Conservation (phyloP, 2,113 vertebrate species). For the Chroicocephalus ridibundus region DNA sequence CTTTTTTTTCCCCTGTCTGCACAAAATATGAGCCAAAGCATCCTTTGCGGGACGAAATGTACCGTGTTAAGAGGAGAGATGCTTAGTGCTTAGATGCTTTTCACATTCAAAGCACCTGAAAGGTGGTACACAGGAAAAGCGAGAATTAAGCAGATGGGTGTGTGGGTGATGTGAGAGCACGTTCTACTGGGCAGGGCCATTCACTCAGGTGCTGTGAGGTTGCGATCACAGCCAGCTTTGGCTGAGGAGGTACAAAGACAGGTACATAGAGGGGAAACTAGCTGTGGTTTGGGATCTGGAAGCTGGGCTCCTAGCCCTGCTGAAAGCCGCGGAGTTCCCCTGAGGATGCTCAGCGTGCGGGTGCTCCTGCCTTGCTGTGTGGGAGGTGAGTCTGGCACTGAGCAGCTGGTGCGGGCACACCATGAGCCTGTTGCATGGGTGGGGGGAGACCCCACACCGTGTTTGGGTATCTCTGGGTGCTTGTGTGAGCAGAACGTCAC, state of each 20-base stretch:
- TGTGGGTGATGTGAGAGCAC: background rate
- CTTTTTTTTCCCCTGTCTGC: background rate
- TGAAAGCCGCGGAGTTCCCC: background rate
- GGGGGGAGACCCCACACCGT: background rate
- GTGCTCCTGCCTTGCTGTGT: background rate
- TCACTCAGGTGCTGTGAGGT: background rate
- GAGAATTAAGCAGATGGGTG: background rate
- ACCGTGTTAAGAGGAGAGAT: background rate
- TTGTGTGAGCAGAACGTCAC: background rate
- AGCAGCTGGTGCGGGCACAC: background rate
- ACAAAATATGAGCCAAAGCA: background rate
- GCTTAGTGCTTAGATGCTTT: background rate
- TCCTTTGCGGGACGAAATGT: background rate
- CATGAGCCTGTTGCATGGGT: accelerated
- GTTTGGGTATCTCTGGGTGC: background rate
- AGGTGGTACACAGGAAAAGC: background rate
- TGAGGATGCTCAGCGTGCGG: background rate
- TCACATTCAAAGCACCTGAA: background rate
- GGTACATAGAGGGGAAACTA: background rate
- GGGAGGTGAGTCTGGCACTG: background rate
- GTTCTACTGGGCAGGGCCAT: no score
- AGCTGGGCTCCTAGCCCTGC: background rate
- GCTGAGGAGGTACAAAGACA: background rate
- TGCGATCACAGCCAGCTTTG: background rate
- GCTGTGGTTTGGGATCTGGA: background rate